Conservation (phyloP, 2,797 vertebrate species). For the Poeciliopsis gracilis region DNA sequence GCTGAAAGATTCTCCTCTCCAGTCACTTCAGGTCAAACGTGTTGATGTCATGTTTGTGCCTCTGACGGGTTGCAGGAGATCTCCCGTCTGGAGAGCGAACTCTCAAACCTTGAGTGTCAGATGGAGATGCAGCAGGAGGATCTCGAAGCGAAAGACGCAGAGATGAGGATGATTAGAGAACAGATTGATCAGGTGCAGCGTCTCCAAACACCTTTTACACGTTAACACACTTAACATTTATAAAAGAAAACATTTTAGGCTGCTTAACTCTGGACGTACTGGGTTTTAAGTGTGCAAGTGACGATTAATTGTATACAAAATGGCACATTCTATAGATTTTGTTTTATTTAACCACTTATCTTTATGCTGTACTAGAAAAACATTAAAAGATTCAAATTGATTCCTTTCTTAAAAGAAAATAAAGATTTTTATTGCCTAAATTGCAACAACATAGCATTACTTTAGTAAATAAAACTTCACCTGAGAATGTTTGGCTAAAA, state of each 20-base stretch:
- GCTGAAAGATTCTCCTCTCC: too few relatives aligned
- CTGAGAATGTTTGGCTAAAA: too few relatives aligned
- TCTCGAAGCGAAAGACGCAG: constrained; percentile 73
- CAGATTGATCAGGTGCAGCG: constrained; percentile 85
- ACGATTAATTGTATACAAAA: too few relatives aligned
- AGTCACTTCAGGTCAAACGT: not conserved
- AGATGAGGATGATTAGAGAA: constrained; percentile 78
- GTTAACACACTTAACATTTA: not conserved
- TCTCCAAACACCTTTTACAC: not conserved
- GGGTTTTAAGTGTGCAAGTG: not conserved
- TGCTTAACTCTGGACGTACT: not conserved
- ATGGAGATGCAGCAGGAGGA: constrained; percentile 81
- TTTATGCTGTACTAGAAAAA: too few relatives aligned
- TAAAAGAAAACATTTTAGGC: not conserved
- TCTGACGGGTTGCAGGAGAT: constrained; percentile 83
- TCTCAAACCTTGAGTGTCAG: constrained; percentile 85
- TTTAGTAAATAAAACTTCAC: too few relatives aligned
- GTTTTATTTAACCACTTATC: too few relatives aligned
- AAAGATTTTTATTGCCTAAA: too few relatives aligned
- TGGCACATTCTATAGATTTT: too few relatives aligned
- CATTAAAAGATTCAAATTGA: too few relatives aligned
- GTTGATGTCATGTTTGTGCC: not conserved
- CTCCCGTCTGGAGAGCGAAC: constrained; percentile 88
- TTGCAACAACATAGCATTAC: too few relatives aligned
- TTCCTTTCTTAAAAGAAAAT: too few relatives aligned